A percentile compares a stretch with the other conserved stretches of the same genome.
phyloP scores from a whole-genome alignment of 2,888 invertebrate species.

The Allolobophora icterica region DNA sequence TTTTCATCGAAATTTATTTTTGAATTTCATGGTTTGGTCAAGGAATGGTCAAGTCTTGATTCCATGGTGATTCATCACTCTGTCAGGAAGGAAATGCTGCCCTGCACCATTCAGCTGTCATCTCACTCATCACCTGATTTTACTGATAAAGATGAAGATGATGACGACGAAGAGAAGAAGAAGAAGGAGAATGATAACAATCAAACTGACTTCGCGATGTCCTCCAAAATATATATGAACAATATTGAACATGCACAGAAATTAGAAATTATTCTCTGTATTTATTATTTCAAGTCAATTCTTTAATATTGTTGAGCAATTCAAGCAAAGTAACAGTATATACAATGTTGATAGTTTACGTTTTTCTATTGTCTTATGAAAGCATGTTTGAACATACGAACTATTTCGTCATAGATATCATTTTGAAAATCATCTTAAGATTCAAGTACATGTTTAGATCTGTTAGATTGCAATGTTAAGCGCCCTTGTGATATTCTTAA shows the following conservation, averaged over 20 bases:
- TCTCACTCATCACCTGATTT: neutral
- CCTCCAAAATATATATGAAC: neutral
- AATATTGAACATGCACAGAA: neutral
- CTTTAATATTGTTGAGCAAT: neutral
- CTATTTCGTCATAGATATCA: no score
- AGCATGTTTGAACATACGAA: no score
- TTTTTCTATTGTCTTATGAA: no score
- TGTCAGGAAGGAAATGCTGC: no score
- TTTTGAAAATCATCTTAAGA: no score
- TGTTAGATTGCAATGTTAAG: no score
- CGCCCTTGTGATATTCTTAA: no score
- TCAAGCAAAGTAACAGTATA: neutral
- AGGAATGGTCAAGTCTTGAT: slow-evolving; percentile 90
- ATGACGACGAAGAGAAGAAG: neutral
- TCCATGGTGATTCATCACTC: no score
- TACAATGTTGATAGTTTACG: no score
- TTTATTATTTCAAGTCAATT: neutral
- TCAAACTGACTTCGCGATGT: neutral
- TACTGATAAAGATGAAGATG: neutral
- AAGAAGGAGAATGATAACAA: neutral
- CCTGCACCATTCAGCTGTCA: slow-evolving; percentile 73
- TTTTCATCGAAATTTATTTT: neutral
- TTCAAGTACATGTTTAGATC: no score
- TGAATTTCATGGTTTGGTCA: slow-evolving; percentile 84
- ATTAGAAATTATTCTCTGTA: neutral